Conservation (phyloP, 2,797 vertebrate species). For the Muraenolepis orangiensis region DNA sequence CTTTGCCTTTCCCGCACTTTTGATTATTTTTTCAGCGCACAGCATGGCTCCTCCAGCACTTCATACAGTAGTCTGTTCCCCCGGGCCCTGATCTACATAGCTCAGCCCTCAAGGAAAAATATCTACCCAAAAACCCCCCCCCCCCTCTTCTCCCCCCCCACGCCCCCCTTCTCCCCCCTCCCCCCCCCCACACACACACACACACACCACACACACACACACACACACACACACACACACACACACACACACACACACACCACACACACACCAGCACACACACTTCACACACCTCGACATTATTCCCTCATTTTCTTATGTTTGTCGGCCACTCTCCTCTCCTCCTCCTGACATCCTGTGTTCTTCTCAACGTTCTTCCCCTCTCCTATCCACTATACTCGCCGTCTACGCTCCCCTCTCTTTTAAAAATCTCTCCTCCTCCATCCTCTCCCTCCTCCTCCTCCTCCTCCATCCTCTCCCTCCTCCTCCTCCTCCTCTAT, state of each 20-base stretch:
- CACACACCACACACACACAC: neutral
- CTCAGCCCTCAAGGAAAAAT: slow-evolving; percentile 46
- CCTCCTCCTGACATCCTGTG: no score
- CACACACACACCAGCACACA: neutral
- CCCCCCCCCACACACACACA: neutral
- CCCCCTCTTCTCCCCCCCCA: neutral
- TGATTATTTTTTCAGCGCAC: neutral
- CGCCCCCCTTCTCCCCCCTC: neutral
- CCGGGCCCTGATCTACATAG: slow-evolving; percentile 55
- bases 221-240: neutral
- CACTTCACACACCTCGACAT: neutral
- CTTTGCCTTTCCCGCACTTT: neutral
- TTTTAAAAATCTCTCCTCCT: neutral
- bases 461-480: no score
- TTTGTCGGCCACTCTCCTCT: neutral
- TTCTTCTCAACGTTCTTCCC: neutral
- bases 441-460: neutral
- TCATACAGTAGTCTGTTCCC: slow-evolving; percentile 36
- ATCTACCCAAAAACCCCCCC: slow-evolving; percentile 23
- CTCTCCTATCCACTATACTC: neutral
- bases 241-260: neutral
- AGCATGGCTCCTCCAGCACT: slow-evolving; percentile 3
- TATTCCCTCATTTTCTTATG: neutral
- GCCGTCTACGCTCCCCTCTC: neutral
- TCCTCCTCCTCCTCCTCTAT: no score